Conservation (phyloP, 2,797 vertebrate genomes). For the Scleropages formosus region DNA sequence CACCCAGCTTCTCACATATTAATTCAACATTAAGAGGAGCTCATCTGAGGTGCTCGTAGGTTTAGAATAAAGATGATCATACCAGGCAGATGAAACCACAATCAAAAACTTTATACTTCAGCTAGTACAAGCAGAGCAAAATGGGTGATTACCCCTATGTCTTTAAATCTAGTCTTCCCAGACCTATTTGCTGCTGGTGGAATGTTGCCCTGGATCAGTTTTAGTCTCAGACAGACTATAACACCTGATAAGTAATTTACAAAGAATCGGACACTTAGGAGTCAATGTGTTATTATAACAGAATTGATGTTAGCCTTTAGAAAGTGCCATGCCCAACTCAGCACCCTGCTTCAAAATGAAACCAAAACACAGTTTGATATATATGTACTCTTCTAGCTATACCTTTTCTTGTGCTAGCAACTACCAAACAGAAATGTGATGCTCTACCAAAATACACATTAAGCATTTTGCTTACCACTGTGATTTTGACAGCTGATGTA, state of each 20-base stretch:
- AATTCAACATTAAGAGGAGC: conserved; percentile 11
- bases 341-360: too few species aligned
- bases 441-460: too few species aligned
- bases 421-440: too few species aligned
- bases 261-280: not conserved
- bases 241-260: conserved; percentile 21
- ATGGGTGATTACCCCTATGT: not conserved
- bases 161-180: not conserved
- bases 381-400: not conserved
- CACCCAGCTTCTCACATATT: conserved; percentile 9
- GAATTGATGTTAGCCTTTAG: not conserved
- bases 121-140: conserved; percentile 16
- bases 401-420: too few species aligned
- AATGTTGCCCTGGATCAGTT: not conserved
- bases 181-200: not conserved
- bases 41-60: not conserved
- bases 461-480: too few species aligned
- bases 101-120: conserved; percentile 20
- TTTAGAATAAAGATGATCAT: not conserved
- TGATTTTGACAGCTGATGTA: too few species aligned
- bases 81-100: conserved; percentile 27
- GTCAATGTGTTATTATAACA: conserved; percentile 51
- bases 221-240: not conserved
- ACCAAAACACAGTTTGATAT: too few species aligned
- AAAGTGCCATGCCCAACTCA: too few species aligned